A percentile compares a stretch with the other conserved stretches of the same genome.
These are phyloP conservation scores for Umimayanthus chanpuru DNA, from an alignment of 92 coral and sea anemone species.

Conservation along the genomic window DNA sequence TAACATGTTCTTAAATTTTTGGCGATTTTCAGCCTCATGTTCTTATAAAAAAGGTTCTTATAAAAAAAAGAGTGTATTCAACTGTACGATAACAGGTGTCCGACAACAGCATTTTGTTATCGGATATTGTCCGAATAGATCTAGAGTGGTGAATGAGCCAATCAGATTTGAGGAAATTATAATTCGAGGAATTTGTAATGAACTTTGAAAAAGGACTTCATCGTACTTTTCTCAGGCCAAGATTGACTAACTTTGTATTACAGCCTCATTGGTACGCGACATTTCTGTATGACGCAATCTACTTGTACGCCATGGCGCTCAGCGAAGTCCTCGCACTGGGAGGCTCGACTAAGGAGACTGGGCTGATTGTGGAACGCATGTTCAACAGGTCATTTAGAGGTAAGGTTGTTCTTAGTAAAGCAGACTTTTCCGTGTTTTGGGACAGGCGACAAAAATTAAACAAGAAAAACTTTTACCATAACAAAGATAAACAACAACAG, in stretches of 20 bases:
- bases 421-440: not conserved
- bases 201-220: too few species aligned
- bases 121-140: too few species aligned
- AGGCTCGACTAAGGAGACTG: constrained; percentile 51
- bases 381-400: constrained; percentile 68
- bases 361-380: constrained; percentile 56
- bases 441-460: not conserved
- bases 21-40: too few species aligned
- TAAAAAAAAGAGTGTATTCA: too few species aligned
- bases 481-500: not conserved
- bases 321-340: constrained; percentile 56
- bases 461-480: not conserved
- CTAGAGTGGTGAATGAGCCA: too few species aligned
- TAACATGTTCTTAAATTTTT: too few species aligned
- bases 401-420: not conserved
- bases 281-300: constrained; percentile 72
- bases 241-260: not conserved
- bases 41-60: too few species aligned
- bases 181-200: too few species aligned
- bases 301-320: constrained; percentile 66
- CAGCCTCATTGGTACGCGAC: constrained; percentile 81
- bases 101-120: too few species aligned
- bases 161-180: too few species aligned
- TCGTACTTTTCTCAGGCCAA: not conserved
- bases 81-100: too few species aligned